These are phyloP conservation scores for Amphilophus citrinellus DNA, from an alignment of 2,113 vertebrate genomes.

Conservation along the genomic window DNA sequence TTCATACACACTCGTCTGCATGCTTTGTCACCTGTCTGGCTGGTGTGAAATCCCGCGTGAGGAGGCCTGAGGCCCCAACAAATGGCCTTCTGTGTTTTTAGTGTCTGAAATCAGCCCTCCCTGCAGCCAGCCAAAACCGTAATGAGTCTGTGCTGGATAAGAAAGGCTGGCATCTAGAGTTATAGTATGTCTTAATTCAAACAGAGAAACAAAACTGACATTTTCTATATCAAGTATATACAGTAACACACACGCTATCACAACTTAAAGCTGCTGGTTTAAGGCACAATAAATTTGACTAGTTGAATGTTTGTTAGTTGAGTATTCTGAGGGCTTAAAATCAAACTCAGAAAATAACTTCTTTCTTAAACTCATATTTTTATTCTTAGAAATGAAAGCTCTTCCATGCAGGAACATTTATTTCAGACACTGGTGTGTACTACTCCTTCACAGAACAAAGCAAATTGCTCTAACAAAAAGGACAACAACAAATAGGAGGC, in stretches of 20 bases:
- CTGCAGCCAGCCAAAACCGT: neutral
- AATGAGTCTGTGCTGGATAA: neutral
- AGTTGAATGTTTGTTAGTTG: neutral
- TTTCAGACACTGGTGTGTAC: neutral
- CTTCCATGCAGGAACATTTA: neutral
- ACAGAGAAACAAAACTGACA: neutral
- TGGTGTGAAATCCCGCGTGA: slow-evolving; percentile 69
- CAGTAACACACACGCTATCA: neutral
- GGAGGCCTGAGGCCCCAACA: slow-evolving; percentile 49
- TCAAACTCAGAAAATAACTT: neutral
- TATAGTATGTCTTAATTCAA: neutral
- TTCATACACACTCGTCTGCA: slow-evolving; percentile 60
- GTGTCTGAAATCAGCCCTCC: slow-evolving; percentile 29
- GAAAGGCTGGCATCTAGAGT: slow-evolving; percentile 1
- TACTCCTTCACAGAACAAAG: neutral
- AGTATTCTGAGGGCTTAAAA: neutral
- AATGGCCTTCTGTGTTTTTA: slow-evolving; percentile 61
- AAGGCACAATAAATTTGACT: too few relatives aligned
- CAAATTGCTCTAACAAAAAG: neutral
- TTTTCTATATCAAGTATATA: neutral
- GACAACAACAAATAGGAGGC: too few relatives aligned
- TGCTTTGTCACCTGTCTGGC: slow-evolving; percentile 61
- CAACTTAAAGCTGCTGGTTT: neutral
- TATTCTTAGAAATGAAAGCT: slow-evolving; percentile 2
- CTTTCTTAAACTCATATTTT: neutral